These are phyloP conservation scores for Ferdinandea cuprea DNA, from an alignment of 2,888 invertebrate species.

Conservation along the genomic window DNA sequence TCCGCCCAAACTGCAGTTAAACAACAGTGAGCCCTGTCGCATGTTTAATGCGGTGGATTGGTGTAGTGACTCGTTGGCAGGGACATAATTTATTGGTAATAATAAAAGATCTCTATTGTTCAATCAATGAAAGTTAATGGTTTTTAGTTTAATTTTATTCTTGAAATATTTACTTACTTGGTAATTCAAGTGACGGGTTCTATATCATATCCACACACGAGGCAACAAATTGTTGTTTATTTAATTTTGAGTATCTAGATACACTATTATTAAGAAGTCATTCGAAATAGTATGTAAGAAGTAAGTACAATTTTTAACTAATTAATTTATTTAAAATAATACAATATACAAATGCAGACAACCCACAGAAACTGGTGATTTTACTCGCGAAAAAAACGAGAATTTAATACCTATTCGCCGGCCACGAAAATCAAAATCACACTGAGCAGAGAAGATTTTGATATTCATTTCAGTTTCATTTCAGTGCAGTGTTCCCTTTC, in stretches of 20 bases:
- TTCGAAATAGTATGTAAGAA: neutral
- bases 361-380: no score
- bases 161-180: constrained; percentile 61
- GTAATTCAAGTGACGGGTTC: constrained; percentile 30
- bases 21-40: constrained; percentile 39
- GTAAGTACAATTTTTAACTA: neutral
- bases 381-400: no score
- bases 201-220: constrained; percentile 64
- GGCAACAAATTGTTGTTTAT: constrained; percentile 14
- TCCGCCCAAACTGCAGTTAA: constrained; percentile 58
- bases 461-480: constrained; percentile 7
- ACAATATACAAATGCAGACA: no score
- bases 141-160: constrained; percentile 1
- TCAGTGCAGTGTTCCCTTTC: neutral
- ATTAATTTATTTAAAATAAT: neutral
- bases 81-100: constrained; percentile 34
- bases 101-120: constrained; percentile 32
- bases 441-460: neutral
- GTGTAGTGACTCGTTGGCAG: constrained; percentile 49
- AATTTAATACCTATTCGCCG: no score
- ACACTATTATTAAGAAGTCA: neutral
- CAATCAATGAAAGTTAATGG: constrained; percentile 42
- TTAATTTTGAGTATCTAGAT: neutral
- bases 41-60: constrained; percentile 25
- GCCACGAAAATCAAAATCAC: no score